Evolutionary conservation across 1,140 invertebrate genomes (phyloP).

Genomic region (Cecropterus lyciades): DNA sequence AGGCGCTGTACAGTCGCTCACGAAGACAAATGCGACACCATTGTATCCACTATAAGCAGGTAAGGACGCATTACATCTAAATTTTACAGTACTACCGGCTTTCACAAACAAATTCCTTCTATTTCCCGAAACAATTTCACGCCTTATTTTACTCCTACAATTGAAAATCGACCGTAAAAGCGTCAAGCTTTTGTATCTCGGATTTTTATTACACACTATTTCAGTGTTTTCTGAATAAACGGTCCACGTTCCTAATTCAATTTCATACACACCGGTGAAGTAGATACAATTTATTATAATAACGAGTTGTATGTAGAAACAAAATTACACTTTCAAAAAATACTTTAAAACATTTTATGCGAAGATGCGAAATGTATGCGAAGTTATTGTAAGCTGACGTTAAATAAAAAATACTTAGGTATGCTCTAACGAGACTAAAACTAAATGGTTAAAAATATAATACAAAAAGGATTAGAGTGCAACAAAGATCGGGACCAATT

Average conservation of each 20-base stretch:
- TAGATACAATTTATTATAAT: background rate
- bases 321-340: background rate
- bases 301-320: background rate
- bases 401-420: background rate
- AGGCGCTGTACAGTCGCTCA: conserved; percentile 39
- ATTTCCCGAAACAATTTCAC: conserved; percentile 73
- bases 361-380: no score
- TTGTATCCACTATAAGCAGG: conserved; percentile 49
- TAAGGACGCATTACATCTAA: conserved; percentile 60
- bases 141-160: conserved; percentile 74
- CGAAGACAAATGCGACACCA: conserved; percentile 58
- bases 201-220: conserved; percentile 65
- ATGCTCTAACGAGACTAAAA: no score
- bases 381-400: background rate
- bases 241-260: conserved; percentile 57
- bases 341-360: no score
- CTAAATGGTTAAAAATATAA: conserved; percentile 2
- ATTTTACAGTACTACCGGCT: conserved; percentile 59
- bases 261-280: conserved; percentile 36
- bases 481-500: conserved; percentile 27
- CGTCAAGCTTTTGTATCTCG: conserved; percentile 57
- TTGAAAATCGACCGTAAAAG: conserved; percentile 65
- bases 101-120: conserved; percentile 73
- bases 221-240: conserved; percentile 58
- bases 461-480: conserved; percentile 23